A percentile compares a stretch with the other conserved stretches of the same genome.
These are phyloP conservation scores for Centropyge bicolor DNA, from an alignment of 2,797 vertebrate genomes.

Conservation along the genomic window DNA sequence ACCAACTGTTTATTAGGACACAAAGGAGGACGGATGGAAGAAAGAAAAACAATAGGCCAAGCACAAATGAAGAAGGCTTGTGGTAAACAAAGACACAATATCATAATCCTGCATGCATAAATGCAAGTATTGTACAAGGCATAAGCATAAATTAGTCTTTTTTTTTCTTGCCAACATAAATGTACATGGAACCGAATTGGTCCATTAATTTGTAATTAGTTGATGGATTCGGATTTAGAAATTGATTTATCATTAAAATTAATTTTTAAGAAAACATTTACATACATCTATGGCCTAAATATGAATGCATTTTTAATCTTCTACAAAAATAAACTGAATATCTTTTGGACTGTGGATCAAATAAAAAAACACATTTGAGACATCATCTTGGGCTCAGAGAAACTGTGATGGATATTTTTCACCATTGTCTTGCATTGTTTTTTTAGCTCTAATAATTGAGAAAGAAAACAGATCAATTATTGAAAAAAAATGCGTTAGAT, in stretches of 20 bases:
- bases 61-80: slow-evolving; percentile 4
- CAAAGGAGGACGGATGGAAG: slow-evolving; percentile 28
- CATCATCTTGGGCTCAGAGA: background rate
- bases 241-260: too few relatives aligned
- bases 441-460: background rate
- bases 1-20: slow-evolving; percentile 62
- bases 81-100: slow-evolving; percentile 2
- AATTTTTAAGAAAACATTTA: too few relatives aligned
- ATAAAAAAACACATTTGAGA: background rate
- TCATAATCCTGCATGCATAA: background rate
- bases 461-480: background rate
- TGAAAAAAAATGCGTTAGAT: background rate
- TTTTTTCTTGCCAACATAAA: background rate
- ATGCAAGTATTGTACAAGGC: background rate
- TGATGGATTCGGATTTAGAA: background rate
- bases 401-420: too few relatives aligned
- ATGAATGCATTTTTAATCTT: background rate
- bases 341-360: background rate
- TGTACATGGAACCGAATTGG: background rate
- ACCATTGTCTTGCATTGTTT: background rate
- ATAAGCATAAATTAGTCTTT: background rate
- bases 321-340: background rate
- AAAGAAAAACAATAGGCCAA: slow-evolving; percentile 17
- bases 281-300: background rate
- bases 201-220: background rate